phyloP scores from a whole-genome alignment of 2,888 invertebrate species.

The Leptopilina myrica region DNA sequence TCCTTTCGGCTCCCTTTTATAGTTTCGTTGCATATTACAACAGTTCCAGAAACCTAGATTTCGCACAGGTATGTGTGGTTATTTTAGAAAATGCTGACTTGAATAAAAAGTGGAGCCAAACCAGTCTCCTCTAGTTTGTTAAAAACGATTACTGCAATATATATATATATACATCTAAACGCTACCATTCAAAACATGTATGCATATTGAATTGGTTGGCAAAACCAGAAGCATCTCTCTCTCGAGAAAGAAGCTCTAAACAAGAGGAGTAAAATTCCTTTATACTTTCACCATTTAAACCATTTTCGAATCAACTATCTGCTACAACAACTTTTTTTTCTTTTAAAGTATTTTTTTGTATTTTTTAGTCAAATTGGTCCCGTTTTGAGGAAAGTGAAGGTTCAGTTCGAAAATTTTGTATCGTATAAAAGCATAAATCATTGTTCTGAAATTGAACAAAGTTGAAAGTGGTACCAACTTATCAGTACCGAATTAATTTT shows the following conservation, averaged over 20 bases:
- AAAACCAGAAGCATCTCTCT: slow-evolving; percentile 6
- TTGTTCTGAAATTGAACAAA: too few relatives aligned
- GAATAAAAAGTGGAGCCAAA: slow-evolving; percentile 25
- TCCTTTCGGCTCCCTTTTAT: not conserved
- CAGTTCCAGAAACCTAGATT: slow-evolving; percentile 15
- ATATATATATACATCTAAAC: not conserved
- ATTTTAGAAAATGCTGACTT: slow-evolving; percentile 22
- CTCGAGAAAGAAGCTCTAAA: slow-evolving; percentile 4
- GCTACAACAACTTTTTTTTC: not conserved
- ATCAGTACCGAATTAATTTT: too few relatives aligned
- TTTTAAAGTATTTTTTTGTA: too few relatives aligned
- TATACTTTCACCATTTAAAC: not conserved
- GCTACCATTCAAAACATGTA: not conserved
- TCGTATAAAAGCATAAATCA: too few relatives aligned
- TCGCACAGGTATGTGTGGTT: not conserved
- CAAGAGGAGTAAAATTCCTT: slow-evolving; percentile 12
- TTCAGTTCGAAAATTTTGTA: too few relatives aligned
- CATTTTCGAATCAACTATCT: not conserved
- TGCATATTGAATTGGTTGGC: not conserved
- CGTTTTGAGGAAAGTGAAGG: too few relatives aligned
- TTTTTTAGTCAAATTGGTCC: too few relatives aligned
- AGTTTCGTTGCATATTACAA: slow-evolving; percentile 17
- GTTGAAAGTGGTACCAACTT: too few relatives aligned
- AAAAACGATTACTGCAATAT: not conserved
- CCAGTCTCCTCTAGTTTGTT: slow-evolving; percentile 18